Evolutionary conservation across 2,888 invertebrate species (phyloP), one percentile per base, ranked within the genome.

Genomic region (Thalpophila matura): DNA sequence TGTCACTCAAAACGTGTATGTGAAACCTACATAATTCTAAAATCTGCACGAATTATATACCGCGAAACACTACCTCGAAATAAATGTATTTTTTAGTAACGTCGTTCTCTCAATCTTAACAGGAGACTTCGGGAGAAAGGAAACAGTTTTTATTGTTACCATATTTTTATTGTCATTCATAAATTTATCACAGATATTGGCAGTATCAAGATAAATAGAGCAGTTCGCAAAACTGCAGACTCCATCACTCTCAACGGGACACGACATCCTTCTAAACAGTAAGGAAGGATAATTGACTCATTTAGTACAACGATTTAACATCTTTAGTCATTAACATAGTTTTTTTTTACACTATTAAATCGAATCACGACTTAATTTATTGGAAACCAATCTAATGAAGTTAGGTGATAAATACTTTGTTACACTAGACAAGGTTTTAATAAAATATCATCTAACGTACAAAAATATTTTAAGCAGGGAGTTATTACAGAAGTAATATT

Each of bases 101-200:
- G 60, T 61, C 35, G 47, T 61, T 57, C 58, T 67, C 60, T 78
- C 58, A 42, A 55, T 49, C 54, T 55, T 62, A 80, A 67, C 37
- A 88, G 93, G 90, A 87, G 81, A 85, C 88, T 86, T 86, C 87
- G 91, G 94, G 93, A 87, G 85, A 89, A 94, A 94, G 91, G 94
- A 94, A 95, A 94, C 89, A 93, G 90, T 89, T 90, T 91, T 87
- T 63, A 86, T 88, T 90, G 87, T 88, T 81, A 89, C 90, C 88
- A 93, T 86, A 81, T 77, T 86, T 92, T 93, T 93, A 92, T 92
- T 93, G 75, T 85, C 87, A 90, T 83, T 77, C 77, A 81, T 84
- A 74, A 79, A 74, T 77, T 82, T 88, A 91, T 92, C 90, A 94
- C 93, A 94, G 88, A 80, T 84, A 82, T 82, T 80, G 80, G 81